Percentiles rank a stretch among this genome's conserved stretches.
These are phyloP conservation scores for Harmothoe impar DNA, from an alignment of 2,888 invertebrate genomes.

Conservation along the genomic window DNA sequence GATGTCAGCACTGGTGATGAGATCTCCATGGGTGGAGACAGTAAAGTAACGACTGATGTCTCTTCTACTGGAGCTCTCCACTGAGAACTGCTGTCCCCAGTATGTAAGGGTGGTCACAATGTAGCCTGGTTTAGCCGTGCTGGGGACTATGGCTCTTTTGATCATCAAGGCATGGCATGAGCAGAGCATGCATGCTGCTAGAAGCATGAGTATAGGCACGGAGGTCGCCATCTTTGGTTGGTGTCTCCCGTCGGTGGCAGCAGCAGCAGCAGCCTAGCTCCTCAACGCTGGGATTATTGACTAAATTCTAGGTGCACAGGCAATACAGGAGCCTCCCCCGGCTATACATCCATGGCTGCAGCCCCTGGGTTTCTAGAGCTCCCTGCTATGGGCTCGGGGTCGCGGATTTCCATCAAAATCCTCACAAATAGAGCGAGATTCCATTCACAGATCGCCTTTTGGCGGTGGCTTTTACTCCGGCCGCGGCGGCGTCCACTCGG, in stretches of 20 bases:
- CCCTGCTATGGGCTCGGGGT: neutral
- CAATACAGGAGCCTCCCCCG: neutral
- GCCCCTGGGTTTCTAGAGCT: neutral
- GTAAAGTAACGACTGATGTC: slow-evolving; percentile 66
- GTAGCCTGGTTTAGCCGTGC: slow-evolving; percentile 67
- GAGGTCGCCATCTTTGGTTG: slow-evolving; percentile 56
- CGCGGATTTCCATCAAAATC: slow-evolving; percentile 39
- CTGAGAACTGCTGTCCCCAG: slow-evolving; percentile 67
- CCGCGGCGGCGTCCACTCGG: slow-evolving; percentile 26
- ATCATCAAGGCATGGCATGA: slow-evolving; percentile 60
- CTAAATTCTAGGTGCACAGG: neutral
- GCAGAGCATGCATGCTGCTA: slow-evolving; percentile 25
- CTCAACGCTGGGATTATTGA: neutral
- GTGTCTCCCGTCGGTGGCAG: neutral
- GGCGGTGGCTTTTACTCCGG: neutral
- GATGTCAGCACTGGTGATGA: slow-evolving; percentile 71
- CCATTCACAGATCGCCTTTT: slow-evolving; percentile 2
- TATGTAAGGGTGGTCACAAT: slow-evolving; percentile 66
- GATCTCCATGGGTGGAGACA: slow-evolving; percentile 70
- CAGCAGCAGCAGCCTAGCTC: slow-evolving; percentile 20
- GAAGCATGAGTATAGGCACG: slow-evolving; percentile 47
- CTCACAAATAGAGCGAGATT: slow-evolving; percentile 24
- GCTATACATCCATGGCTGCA: slow-evolving; percentile 46
- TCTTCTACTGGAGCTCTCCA: slow-evolving; percentile 43
- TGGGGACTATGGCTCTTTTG: slow-evolving; percentile 65